Base-by-base conservation (phyloP, 2,888 invertebrate species). In the Bellardia pandia region DNA sequence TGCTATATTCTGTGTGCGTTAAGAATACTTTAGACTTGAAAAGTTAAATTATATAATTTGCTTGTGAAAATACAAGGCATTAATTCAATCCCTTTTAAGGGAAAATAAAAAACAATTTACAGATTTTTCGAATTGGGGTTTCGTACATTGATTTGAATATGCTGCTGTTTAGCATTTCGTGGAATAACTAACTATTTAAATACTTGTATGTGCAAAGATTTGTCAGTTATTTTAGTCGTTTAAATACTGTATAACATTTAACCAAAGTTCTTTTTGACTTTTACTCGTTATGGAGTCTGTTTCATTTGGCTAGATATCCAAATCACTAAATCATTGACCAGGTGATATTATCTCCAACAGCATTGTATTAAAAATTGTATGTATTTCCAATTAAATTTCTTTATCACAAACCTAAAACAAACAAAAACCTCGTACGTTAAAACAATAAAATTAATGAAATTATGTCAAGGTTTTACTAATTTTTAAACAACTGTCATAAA, bases 391-490 rank as follows among this genome's bases (percentile, higher is more conserved):
- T 78, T 69, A 68, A 69, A 75, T 62, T 42, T 5, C 23, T 74
- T 83, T 76, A 23, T 75, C 51, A n/a, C 14, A 45, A 78, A 76
- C 11, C 3, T 33, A 53, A 69, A 51, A 51, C 51, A 69, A 48
- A 51, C 51, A 78, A 42, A 56, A 42, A 53, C 13, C 48, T 48
- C 14, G 42, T 64, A 62, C 60, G 23, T 71, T 66, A 74, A 33
- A 53, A 7, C 71, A 74, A 69, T 64, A 75, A 81, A 75, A 75
- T 42, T 51, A 45, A 80, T 64, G 53, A 71, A 85, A 87, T 82
- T 69, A 85, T 87, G 85, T 87, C 85, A 87, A 85, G 87, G 85
- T 71, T 84, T 71, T 48, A 53, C n/a, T 53, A 23, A 23, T 14
- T 77, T 78, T 78, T 51, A 74, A 78, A 80, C 58, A 83, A 77